Evolutionary conservation across 2,888 invertebrate species (phyloP), one percentile per base, ranked within the genome.

Genomic region (Villa cingulata): DNA sequence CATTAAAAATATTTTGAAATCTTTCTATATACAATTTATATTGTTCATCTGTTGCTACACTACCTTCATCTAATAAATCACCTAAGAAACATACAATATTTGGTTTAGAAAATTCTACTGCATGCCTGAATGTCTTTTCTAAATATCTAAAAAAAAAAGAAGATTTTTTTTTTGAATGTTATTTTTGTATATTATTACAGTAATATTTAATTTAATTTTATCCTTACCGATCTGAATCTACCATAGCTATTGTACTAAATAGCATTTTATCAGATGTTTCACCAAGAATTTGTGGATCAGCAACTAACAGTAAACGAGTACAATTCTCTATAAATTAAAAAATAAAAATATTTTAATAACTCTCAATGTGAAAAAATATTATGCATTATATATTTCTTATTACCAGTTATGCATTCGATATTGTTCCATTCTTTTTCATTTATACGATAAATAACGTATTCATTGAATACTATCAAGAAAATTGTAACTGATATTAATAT

Each of bases 21-120:
- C 95, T 75, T 51, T 76, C 70, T 27, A 82, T 77, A 69, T 92
- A 94, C 49, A 71, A 69, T 54, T 78, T 70, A 66, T 83, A 95
- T 60, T 88, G 81, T 43, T 75, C 71, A 50, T 74, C 70, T 3
- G 75, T 75, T 2, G 91, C 81, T 50, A 80, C 76, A 49, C 87
- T 88, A 0, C 95, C 96, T 71, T 97, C 97, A 62, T 97, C 95
- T 73, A 92, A 83, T 43, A 96, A 72, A 68, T 97, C 97, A 2
- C 97, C 97, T 48, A 97, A 72, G 69, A 90, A 96, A 40, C 90
- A 76, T 43, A 96, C 74, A 15, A 89, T 75, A 68, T 95, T 80
- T 10, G 96, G 95, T 55, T 82, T 72, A 40, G 83, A 76, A 63
- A 83, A 77, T 37, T 74, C 68, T 36, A 81, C 64, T 3, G 85